Evolutionary conservation across 2,113 vertebrate species (phyloP), one percentile per base, ranked within the genome.

Genomic region (Oostethus manadensis): DNA sequence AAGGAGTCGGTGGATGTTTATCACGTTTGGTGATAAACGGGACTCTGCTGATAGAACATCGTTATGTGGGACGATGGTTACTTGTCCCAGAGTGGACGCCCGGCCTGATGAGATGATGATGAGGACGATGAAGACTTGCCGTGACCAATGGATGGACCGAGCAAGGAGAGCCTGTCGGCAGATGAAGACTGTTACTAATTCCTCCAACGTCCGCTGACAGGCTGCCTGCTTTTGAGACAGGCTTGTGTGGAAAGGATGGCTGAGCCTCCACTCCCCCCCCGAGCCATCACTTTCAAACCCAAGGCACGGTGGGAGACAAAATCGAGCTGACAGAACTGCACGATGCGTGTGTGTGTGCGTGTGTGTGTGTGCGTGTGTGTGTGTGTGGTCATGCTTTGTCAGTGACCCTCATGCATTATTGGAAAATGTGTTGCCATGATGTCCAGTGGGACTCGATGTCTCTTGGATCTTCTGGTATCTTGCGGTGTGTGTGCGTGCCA

Each of bases 231-330:
- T 78, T 58, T 68, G 62, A 74, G 64, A 65, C 59, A 53, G 58
- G 59, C 62, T 68, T 60, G 54, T 56, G 66, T 55, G 68, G 43
- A 64, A 53, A 57, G 42, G 15, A 15, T 40, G 33, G 48, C 15
- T 29, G 22, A 14, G 64, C 43, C 58, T 58, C 64, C 50, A 42
- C 38, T 42, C 38, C 14, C 40, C 10, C 59, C 69, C 69, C 35
- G 58, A 65, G 70, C 65, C 77, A 72, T 64, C 67, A 48, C 67
- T 77, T 62, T 75, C 75, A 79, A 68, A 79, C 69, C 76, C 67
- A 60, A 59, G 82, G 85, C 80, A 80, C 73, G 60, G 68, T 83
- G 71, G 80, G 77, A 83, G 72, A 86, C 76, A 77, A 78, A 83
- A 80, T 81, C 79, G 71, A 84, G 79, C 77, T 77, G 81, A 85